Conservation (phyloP, 2,888 invertebrate species). For the Buathra laborator region DNA sequence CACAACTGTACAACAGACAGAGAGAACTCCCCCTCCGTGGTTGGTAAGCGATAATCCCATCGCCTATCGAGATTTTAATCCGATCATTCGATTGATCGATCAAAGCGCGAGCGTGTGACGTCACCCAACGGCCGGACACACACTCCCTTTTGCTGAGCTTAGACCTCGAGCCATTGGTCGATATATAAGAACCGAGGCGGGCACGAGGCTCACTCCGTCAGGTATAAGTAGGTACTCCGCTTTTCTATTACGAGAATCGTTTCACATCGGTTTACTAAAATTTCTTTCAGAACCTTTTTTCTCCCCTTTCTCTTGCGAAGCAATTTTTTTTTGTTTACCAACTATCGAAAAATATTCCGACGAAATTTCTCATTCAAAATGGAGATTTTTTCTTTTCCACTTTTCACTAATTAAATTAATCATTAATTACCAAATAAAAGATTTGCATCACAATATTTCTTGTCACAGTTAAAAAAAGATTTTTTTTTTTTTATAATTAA, state of each 20-base stretch:
- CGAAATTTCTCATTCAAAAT: background rate
- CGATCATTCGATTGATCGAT: slow-evolving; percentile 81
- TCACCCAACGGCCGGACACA: slow-evolving; percentile 67
- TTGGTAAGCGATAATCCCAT: slow-evolving; percentile 64
- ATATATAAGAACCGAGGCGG: slow-evolving; percentile 23
- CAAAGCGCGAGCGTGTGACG: slow-evolving; percentile 78
- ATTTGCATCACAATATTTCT: too few species aligned
- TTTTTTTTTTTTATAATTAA: background rate
- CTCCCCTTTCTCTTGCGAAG: background rate
- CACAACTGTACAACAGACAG: background rate
- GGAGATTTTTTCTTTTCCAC: background rate
- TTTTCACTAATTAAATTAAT: background rate
- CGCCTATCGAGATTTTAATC: slow-evolving; percentile 79
- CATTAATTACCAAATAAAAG: too few species aligned
- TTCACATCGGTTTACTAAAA: slow-evolving; percentile 30
- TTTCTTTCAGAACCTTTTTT: slow-evolving; percentile 23
- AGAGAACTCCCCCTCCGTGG: slow-evolving; percentile 17
- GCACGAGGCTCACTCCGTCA: slow-evolving; percentile 23
- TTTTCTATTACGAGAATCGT: slow-evolving; percentile 35
- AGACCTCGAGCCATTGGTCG: slow-evolving; percentile 25
- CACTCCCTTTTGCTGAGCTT: slow-evolving; percentile 45
- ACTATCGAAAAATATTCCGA: background rate
- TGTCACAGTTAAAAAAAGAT: background rate
- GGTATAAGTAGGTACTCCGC: slow-evolving; percentile 17
- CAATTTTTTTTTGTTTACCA: background rate